Conservation (phyloP, 2,113 vertebrate species). For the Nothocercus nigrocapillus region DNA sequence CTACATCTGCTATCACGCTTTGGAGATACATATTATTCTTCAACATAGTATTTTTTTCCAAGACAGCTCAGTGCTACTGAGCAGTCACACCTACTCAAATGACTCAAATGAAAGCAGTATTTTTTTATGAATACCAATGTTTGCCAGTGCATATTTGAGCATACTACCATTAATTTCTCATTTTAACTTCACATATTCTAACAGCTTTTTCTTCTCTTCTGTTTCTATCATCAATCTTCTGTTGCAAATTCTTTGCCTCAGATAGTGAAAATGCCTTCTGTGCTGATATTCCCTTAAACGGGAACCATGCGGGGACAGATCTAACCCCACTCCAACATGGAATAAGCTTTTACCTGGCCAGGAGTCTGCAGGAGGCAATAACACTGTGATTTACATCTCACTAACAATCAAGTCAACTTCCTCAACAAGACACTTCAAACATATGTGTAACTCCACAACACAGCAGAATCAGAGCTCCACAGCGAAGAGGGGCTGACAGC, state of each 20-base stretch:
- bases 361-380: neutral
- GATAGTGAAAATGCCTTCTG: neutral
- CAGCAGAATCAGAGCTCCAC: neutral
- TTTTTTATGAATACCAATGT: constrained; percentile 47
- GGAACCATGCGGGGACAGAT: neutral
- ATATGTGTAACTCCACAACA: neutral
- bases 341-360: neutral
- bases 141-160: constrained; percentile 42
- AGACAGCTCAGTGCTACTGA: constrained; percentile 49
- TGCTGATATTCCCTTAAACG: neutral
- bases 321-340: neutral
- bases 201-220: neutral
- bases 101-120: constrained; percentile 58
- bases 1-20: constrained; percentile 30
- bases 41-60: constrained; percentile 44
- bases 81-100: constrained; percentile 67
- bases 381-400: neutral
- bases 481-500: rapidly evolving
- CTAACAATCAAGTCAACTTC: neutral
- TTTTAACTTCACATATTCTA: constrained; percentile 39
- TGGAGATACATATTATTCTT: constrained; percentile 45
- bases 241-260: neutral
- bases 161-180: constrained; percentile 31
- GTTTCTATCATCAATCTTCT: neutral
- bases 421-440: neutral